These are phyloP conservation scores for Platyrinchus mystaceus DNA, from an alignment of 2,797 vertebrate species.

Conservation along the genomic window DNA sequence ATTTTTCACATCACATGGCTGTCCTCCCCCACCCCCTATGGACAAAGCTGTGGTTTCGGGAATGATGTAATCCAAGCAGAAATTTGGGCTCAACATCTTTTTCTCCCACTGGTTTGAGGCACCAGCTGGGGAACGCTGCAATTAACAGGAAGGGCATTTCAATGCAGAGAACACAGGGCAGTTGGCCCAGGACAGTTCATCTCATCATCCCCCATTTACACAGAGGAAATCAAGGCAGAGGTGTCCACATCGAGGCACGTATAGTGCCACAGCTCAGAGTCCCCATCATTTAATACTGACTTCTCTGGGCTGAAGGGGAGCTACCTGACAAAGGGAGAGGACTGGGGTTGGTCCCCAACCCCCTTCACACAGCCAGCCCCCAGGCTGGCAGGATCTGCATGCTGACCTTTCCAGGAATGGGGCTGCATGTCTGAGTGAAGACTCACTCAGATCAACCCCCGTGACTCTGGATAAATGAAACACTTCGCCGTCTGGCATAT, in stretches of 20 bases:
- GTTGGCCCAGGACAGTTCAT: fast-evolving
- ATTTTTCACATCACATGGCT: not conserved
- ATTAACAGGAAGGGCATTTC: not conserved
- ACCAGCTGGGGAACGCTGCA: not conserved
- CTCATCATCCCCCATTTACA: not conserved
- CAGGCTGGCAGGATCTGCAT: not conserved
- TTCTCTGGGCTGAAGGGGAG: not conserved
- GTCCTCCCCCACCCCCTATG: not conserved
- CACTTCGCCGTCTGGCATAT: conserved; percentile 75
- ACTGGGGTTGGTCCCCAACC: not conserved
- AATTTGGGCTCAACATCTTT: not conserved
- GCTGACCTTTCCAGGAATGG: conserved; percentile 18
- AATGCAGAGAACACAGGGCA: not conserved
- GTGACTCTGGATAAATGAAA: conserved; percentile 66
- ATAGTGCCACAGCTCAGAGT: not conserved
- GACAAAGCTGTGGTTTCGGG: not conserved
- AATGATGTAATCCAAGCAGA: not conserved
- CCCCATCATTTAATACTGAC: too few species aligned
- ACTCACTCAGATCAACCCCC: conserved; percentile 23
- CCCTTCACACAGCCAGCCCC: not conserved
- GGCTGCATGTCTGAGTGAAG: conserved; percentile 19
- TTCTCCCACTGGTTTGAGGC: not conserved
- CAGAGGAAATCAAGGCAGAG: fast-evolving
- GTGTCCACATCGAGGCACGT: fast-evolving
- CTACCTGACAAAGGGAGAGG: not conserved